A percentile compares a stretch with the other conserved stretches of the same genome.
Conservation (phyloP, 1,140 invertebrate genomes). For the Drosophila tropicalis region DNA sequence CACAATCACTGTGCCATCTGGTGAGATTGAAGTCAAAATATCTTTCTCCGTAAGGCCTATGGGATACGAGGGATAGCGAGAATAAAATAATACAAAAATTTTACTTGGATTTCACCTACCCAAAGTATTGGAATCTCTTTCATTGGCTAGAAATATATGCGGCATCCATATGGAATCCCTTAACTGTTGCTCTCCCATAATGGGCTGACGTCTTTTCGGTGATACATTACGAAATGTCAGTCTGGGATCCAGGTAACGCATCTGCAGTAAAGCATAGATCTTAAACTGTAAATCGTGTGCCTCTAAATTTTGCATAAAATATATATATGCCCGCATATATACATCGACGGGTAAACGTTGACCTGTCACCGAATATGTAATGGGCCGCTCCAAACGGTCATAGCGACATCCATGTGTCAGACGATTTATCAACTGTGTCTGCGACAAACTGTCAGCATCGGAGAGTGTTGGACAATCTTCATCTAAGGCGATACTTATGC, state of each 20-base stretch:
- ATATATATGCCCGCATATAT: slow-evolving; percentile 88
- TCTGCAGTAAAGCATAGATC: slow-evolving; percentile 90
- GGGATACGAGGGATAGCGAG: neutral
- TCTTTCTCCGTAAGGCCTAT: slow-evolving; percentile 89
- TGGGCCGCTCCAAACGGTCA: slow-evolving; percentile 88
- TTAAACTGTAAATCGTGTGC: slow-evolving; percentile 92
- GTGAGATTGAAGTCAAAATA: slow-evolving; percentile 89
- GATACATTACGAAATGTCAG: slow-evolving; percentile 87
- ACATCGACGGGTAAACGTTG: slow-evolving; percentile 85
- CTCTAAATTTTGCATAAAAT: slow-evolving; percentile 90
- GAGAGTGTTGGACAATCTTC: slow-evolving; percentile 85
- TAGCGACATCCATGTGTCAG: slow-evolving; percentile 90
- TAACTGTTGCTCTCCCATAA: slow-evolving; percentile 88
- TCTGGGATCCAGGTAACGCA: slow-evolving; percentile 89
- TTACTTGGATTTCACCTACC: slow-evolving; percentile 14
- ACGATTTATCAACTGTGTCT: slow-evolving; percentile 88
- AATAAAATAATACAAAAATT: neutral
- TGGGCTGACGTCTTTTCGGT: slow-evolving; percentile 86
- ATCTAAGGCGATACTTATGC: neutral
- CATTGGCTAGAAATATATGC: slow-evolving; percentile 91
- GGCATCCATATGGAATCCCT: slow-evolving; percentile 91
- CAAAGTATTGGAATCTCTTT: slow-evolving; percentile 87
- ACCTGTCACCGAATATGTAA: slow-evolving; percentile 79
- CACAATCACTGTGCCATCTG: slow-evolving; percentile 90
- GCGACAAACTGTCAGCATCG: slow-evolving; percentile 86